phyloP scores from a whole-genome alignment of 2,888 invertebrate genomes.

The Sclerodermus sp. region DNA sequence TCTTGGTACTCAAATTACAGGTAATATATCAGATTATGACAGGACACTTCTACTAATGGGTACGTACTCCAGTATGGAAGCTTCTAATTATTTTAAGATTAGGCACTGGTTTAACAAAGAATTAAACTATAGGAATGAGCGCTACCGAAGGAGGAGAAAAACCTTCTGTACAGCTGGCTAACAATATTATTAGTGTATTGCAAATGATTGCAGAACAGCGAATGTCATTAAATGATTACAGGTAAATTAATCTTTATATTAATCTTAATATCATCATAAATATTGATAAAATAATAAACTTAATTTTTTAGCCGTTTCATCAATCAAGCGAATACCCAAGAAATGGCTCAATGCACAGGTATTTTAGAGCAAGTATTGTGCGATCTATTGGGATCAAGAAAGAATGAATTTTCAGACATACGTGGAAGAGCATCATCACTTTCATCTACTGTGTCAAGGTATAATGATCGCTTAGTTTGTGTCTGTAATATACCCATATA shows the following conservation, averaged over 20 bases:
- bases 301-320: slow-evolving; percentile 56
- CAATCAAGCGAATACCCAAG: slow-evolving; percentile 59
- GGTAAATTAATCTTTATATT: slow-evolving; percentile 37
- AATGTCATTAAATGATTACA: slow-evolving; percentile 54
- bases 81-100: too few species aligned
- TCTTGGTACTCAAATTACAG: slow-evolving; percentile 29
- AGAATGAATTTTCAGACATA: slow-evolving; percentile 65
- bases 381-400: slow-evolving; percentile 63
- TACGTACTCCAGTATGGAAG: slow-evolving; percentile 16
- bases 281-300: background rate
- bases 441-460: background rate
- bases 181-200: slow-evolving; percentile 50
- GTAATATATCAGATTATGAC: slow-evolving; percentile 42
- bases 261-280: background rate
- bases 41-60: slow-evolving; percentile 46
- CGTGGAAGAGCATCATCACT: slow-evolving; percentile 57
- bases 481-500: too few species aligned
- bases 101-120: slow-evolving; percentile 6
- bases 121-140: slow-evolving; percentile 30
- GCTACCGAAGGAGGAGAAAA: slow-evolving; percentile 37
- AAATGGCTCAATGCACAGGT: slow-evolving; percentile 61
- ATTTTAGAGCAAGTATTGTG: slow-evolving; percentile 65
- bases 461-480: too few species aligned
- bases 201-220: slow-evolving; percentile 54
- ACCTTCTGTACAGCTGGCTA: slow-evolving; percentile 50